Evolutionary conservation across 2,888 invertebrate species (phyloP), one percentile per base, ranked within the genome.

Genomic region (Limnephilus marmoratus): DNA sequence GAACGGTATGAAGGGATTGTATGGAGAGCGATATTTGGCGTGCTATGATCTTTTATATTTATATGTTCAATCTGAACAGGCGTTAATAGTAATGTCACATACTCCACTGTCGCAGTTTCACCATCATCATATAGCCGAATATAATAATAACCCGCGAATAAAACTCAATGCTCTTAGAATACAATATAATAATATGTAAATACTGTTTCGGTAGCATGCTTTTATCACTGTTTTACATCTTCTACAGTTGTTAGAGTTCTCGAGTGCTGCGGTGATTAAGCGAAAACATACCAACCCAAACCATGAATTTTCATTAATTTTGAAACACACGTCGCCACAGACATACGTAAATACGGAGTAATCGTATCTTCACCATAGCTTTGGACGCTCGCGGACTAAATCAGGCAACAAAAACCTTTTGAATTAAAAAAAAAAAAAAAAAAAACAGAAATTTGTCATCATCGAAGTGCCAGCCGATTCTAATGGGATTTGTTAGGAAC

Each of bases 281-380:
- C 37, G 83, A 83, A 83, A 83, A 37, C 37, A 37, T 34, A 7
- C 37, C 37, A 41, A 83, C 37, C 83, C 34, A 83, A 37, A 83
- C 37, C 83, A 34, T 37, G 83, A 83, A 37, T 83, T 83, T 83
- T 83, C 83, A 83, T 83, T 83, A 83, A 83, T 83, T 83, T 83
- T 15, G 83, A 83, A 83, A 41, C 34, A 37, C 83, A 83, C 37
- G 41, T 83, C 37, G 41, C 83, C 83, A 83, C 83, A 83, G 83
- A n/a, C 83, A n/a, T 24, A 83, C 83, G 41, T 37, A 83, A 83
- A 83, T 83, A 83, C 37, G 24, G 37, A 34, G 18, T 83, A 83
- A 83, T 83, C 13, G 15, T 83, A 83, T 83, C 37, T 24, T 83
- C 83, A 15, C 83, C 83, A 34, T 83, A 83, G 37, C n/a, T 68